Evolutionary conservation across 2,113 vertebrate genomes (phyloP).

Genomic region (Gallinago jamesoni): DNA sequence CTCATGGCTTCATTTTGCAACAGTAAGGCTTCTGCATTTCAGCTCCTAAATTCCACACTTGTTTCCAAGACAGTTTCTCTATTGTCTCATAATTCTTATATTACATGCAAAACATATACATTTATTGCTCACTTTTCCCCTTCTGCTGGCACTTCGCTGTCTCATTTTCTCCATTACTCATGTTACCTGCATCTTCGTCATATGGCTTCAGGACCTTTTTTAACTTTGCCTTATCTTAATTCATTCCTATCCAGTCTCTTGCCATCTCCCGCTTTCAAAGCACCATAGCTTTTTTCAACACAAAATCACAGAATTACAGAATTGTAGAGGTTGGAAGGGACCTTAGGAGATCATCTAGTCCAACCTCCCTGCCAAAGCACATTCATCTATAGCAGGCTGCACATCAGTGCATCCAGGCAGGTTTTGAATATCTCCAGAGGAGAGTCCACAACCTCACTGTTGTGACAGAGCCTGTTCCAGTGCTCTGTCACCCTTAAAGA

Average conservation of each 20-base stretch:
- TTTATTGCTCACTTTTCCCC: not conserved
- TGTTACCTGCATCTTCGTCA: not conserved
- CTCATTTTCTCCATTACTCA: not conserved
- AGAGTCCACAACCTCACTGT: not conserved
- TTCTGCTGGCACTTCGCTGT: not conserved
- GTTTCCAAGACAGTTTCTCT: not conserved
- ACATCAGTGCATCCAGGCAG: not conserved
- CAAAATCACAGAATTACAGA: not conserved
- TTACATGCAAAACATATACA: not conserved
- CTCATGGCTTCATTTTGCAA: not conserved
- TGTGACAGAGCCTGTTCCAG: not conserved
- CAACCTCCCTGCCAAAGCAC: not conserved
- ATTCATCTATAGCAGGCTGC: not conserved
- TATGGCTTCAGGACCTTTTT: not conserved
- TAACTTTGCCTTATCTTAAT: not conserved
- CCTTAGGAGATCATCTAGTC: not conserved
- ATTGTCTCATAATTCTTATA: not conserved
- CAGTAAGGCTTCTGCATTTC: not conserved
- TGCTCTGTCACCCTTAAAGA: not conserved
- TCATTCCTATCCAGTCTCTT: not conserved
- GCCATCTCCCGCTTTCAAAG: not conserved
- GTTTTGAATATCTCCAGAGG: not conserved
- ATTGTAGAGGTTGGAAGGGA: not conserved
- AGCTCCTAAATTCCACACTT: not conserved
- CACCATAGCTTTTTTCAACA: not conserved